These are phyloP conservation scores for Meda fulgida DNA, from an alignment of 2,797 vertebrate genomes.

Conservation along the genomic window DNA sequence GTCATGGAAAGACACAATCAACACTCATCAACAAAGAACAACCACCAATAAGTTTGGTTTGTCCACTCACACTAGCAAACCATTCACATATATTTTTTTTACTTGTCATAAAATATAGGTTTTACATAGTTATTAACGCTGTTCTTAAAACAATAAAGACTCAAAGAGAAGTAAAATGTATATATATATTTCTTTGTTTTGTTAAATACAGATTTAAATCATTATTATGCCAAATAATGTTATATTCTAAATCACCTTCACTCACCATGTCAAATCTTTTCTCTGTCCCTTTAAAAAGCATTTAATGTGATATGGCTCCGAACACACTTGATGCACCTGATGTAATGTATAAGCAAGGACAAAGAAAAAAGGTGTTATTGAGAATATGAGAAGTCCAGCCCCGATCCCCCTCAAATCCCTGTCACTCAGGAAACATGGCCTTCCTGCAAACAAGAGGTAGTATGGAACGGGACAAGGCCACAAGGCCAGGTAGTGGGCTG, in stretches of 20 bases:
- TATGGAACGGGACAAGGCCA: conserved; percentile 73
- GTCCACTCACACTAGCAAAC: background rate
- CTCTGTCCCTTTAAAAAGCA: background rate
- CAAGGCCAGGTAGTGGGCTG: conserved; percentile 59
- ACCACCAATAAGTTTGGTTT: background rate
- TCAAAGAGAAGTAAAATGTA: background rate
- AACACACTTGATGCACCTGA: conserved; percentile 17
- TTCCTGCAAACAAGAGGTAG: conserved; percentile 76
- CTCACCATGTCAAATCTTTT: conserved; percentile 47
- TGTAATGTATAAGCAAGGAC: conserved; percentile 7
- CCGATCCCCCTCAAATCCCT: conserved; percentile 55
- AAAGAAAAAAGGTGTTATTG: conserved; percentile 9
- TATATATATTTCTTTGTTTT: too few relatives aligned
- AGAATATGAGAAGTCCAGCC: conserved; percentile 52
- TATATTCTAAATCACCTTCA: background rate
- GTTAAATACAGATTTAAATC: background rate
- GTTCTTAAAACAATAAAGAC: background rate
- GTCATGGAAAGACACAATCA: background rate
- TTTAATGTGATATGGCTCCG: background rate
- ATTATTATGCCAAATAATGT: background rate
- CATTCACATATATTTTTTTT: background rate
- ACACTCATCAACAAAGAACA: background rate
- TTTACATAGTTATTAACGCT: background rate
- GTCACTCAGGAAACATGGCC: conserved; percentile 72
- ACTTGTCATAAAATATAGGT: background rate